Conservation (phyloP, 2,113 vertebrate genomes). For the Oncorhynchus masou region DNA sequence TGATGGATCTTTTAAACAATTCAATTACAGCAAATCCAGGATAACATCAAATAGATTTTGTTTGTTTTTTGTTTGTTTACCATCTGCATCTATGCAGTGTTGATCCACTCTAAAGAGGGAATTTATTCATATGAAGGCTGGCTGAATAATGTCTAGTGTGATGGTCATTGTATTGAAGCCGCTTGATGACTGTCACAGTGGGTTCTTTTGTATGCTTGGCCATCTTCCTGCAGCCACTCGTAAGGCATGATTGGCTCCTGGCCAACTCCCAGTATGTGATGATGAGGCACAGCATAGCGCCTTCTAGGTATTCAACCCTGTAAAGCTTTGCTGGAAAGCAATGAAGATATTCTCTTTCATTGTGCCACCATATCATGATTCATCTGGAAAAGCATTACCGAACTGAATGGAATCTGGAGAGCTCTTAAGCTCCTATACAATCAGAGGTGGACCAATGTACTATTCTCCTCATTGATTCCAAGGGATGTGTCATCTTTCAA, state of each 20-base stretch:
- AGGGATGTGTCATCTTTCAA: too few species aligned
- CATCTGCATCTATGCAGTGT: conserved; percentile 36
- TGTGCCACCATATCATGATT: conserved; percentile 63
- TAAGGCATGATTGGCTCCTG: conserved; percentile 46
- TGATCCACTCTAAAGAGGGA: conserved; percentile 38
- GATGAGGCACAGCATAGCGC: conserved; percentile 18
- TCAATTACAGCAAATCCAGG: conserved; percentile 53
- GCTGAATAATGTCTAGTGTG: neutral
- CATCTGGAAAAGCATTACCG: conserved; percentile 48
- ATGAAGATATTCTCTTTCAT: conserved; percentile 56
- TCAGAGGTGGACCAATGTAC: conserved; percentile 31
- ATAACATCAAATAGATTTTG: conserved; percentile 40
- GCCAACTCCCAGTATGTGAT: conserved; percentile 49
- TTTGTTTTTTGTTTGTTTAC: conserved; percentile 27
- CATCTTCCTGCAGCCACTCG: conserved; percentile 46
- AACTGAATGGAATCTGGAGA: conserved; percentile 45
- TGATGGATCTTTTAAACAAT: conserved; percentile 60
- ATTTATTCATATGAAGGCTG: neutral
- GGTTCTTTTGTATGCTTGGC: conserved; percentile 49
- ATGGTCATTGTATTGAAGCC: neutral
- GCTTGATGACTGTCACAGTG: neutral
- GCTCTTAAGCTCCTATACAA: conserved; percentile 27
- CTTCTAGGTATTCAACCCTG: conserved; percentile 59
- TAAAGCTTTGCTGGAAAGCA: conserved; percentile 67
- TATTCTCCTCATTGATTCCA: neutral